A percentile compares a stretch with the other conserved stretches of the same genome.
These are phyloP conservation scores for Brachypteracias leptosomus DNA, from an alignment of 2,113 vertebrate species.

Conservation along the genomic window DNA sequence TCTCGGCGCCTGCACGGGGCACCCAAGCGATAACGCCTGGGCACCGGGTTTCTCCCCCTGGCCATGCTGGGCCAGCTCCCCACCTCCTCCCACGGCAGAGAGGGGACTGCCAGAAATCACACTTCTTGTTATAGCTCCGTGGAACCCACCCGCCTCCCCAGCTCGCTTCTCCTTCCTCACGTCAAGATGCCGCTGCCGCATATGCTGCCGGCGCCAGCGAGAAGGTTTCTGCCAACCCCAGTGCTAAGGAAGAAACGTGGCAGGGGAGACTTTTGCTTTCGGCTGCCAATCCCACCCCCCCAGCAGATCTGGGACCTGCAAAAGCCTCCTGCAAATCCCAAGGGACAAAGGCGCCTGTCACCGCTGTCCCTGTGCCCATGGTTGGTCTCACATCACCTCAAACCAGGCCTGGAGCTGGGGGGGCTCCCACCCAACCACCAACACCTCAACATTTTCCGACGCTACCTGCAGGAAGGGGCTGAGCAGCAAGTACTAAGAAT, in stretches of 20 bases:
- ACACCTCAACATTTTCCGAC: fast-evolving
- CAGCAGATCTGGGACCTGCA: not conserved
- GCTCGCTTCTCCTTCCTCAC: not conserved
- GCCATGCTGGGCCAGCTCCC: not conserved
- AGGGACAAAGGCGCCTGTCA: not conserved
- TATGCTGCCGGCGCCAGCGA: not conserved
- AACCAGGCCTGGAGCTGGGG: fast-evolving
- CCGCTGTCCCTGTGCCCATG: fast-evolving
- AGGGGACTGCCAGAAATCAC: not conserved
- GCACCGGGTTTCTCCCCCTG: fast-evolving
- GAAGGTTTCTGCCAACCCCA: not conserved
- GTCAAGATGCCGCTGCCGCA: not conserved
- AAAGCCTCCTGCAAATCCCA: not conserved
- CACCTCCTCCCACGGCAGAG: fast-evolving
- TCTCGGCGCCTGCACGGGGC: fast-evolving
- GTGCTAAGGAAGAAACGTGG: not conserved
- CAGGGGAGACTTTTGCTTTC: not conserved
- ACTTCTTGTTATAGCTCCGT: not conserved
- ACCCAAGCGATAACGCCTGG: fast-evolving
- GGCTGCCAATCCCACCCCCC: not conserved
- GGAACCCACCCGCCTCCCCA: not conserved
- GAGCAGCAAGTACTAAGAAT: not conserved
- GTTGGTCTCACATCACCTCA: not conserved
- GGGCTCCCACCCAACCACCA: not conserved
- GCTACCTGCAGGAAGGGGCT: not conserved